Evolutionary conservation across 1,140 invertebrate genomes (phyloP), one percentile per base, ranked within the genome.

Genomic region (Lepidurus apus): DNA sequence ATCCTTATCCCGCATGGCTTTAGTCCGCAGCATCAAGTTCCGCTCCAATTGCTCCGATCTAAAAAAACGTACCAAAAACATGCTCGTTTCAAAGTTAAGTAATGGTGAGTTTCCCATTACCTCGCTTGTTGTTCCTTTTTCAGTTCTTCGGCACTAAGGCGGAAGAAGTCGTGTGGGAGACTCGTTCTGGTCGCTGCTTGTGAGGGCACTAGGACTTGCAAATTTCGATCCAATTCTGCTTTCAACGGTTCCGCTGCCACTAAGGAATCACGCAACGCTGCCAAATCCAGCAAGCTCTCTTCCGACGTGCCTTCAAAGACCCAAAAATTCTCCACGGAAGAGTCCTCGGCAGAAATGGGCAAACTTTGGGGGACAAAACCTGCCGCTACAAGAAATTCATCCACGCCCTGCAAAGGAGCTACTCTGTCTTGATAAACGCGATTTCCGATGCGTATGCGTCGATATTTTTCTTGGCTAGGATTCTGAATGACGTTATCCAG

Each of bases 1-100:
- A 75, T 96, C 92, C 82, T 92, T 92, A 84, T 97, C 95, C 13
- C 95, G 85, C 93, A 97, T 97, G 0, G 93, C 94, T 87, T 95
- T 96, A 0, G 96, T 98, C 77, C 93, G 87, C 2, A 98, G 84
- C 87, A 95, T 92, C 82, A 93, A 89, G 81, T 90, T 89, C 83
- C 89, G 91, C 83, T 97, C 95, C 17, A 93, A 87, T 42, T 89
- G 89, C 85, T 95, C 93, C n/a, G 87, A 83, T 80, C 93, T 93
- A 81, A 43, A 86, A 85, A 65, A 42, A 74, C 76, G 75, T 53
- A 80, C 24, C 74, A 74, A 43, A 42, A 45, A 21, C 34, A 47
- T 1, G 42, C 5, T 13, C 42, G 21, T 13, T 17, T 42, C 47
- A 47, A 43, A 34, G n/a, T 24, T 44, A 9, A 47, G 45, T 53